phyloP scores from a whole-genome alignment of 2,113 vertebrate genomes.

The Ophthalmolycus amberensis region DNA sequence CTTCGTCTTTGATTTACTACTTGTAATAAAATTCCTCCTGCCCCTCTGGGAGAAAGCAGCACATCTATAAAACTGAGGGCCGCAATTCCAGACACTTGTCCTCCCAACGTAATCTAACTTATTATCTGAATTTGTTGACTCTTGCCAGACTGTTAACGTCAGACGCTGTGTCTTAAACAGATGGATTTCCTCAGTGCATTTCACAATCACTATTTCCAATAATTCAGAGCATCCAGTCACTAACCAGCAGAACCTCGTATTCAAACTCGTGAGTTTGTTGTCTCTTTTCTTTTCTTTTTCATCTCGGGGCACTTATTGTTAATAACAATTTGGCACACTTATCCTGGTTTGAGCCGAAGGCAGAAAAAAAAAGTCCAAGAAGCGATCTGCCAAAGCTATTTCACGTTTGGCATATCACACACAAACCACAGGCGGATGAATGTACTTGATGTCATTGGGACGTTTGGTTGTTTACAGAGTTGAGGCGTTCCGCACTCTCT shows the following conservation, averaged over 20 bases:
- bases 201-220: constrained; percentile 52
- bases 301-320: constrained; percentile 20
- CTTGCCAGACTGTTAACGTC: constrained; percentile 45
- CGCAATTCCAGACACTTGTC: constrained; percentile 69
- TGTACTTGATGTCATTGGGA: constrained; percentile 68
- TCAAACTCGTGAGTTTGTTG: constrained; percentile 28
- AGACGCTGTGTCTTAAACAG: constrained; percentile 42
- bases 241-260: constrained; percentile 37
- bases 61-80: constrained; percentile 42
- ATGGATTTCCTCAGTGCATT: constrained; percentile 53
- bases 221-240: constrained; percentile 27
- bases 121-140: constrained; percentile 37
- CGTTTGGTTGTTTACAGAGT: constrained; percentile 77
- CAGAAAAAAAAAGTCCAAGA: constrained; percentile 39
- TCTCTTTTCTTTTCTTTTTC: constrained; percentile 1
- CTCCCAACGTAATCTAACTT: constrained; percentile 60
- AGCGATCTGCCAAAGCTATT: constrained; percentile 72
- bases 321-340: constrained; percentile 48
- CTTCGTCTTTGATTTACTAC: constrained; percentile 53
- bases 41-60: constrained; percentile 40
- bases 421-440: constrained; percentile 71
- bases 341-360: constrained; percentile 40
- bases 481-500: constrained; percentile 63
- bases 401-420: constrained; percentile 72
- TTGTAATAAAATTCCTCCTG: constrained; percentile 46